A percentile compares a stretch with the other conserved stretches of the same genome.
These are phyloP conservation scores for Oreotragus oreotragus DNA, from an alignment of 2,113 vertebrate species.

Conservation along the genomic window DNA sequence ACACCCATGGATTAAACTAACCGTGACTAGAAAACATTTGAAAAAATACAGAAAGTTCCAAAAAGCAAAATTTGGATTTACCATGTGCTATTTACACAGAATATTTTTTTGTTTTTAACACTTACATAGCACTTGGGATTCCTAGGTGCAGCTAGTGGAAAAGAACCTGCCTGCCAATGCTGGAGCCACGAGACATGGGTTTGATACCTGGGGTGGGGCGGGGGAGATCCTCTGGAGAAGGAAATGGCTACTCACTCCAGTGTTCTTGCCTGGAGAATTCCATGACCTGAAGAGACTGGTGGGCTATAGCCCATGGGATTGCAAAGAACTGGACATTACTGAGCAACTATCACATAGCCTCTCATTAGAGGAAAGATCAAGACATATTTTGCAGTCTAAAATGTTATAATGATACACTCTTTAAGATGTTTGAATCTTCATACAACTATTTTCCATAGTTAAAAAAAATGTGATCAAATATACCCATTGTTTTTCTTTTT, in stretches of 20 bases:
- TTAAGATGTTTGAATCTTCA: not conserved
- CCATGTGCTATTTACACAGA: not conserved
- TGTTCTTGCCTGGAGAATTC: not conserved
- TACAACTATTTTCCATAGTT: not conserved
- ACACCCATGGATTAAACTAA: not conserved
- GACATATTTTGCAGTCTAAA: not conserved
- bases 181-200: not conserved
- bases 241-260: not conserved
- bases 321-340: not conserved
- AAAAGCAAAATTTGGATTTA: not conserved
- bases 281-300: not conserved
- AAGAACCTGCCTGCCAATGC: not conserved
- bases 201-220: rapidly evolving
- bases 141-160: not conserved
- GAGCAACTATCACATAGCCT: not conserved
- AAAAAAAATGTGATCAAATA: not conserved
- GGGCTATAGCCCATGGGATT: not conserved
- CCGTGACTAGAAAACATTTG: not conserved
- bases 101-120: not conserved
- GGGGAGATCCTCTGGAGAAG: not conserved
- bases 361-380: not conserved
- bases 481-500: not conserved
- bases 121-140: not conserved
- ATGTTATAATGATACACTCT: not conserved
- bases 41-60: not conserved